Conservation (phyloP, 2,888 invertebrate species). For the Platycnemis pennipes region DNA sequence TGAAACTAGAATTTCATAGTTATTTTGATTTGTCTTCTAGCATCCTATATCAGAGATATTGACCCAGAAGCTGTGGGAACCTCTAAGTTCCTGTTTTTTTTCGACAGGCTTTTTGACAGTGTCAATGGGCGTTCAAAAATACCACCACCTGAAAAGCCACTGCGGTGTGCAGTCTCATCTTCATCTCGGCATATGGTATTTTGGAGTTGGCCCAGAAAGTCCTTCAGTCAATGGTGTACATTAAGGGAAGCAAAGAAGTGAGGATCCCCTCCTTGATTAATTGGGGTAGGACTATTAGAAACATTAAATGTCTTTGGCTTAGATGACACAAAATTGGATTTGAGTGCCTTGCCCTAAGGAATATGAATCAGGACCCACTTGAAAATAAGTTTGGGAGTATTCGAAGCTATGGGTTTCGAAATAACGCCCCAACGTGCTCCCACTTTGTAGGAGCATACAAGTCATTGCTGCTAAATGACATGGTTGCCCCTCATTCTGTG, state of each 20-base stretch:
- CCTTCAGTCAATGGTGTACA: neutral
- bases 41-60: neutral
- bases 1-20: neutral
- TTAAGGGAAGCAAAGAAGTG: neutral
- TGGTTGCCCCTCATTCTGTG: constrained; percentile 47
- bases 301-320: neutral
- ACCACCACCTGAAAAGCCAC: neutral
- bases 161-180: neutral
- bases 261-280: neutral
- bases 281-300: constrained; percentile 8
- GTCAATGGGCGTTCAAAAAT: neutral
- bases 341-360: neutral
- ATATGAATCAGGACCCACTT: neutral
- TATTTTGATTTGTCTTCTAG: neutral
- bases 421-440: neutral
- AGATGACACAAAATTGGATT: neutral
- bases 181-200: neutral
- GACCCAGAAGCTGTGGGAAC: neutral
- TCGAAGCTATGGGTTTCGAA: neutral
- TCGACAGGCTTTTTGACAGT: constrained; percentile 13
- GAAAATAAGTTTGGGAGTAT: constrained; percentile 18
- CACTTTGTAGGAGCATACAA: neutral
- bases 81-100: neutral
- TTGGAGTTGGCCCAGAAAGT: constrained; percentile 13
- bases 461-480: neutral